Evolutionary conservation across 2,113 vertebrate genomes (phyloP), one percentile per base, ranked within the genome.

Genomic region (Brienomyrus longianalis): DNA sequence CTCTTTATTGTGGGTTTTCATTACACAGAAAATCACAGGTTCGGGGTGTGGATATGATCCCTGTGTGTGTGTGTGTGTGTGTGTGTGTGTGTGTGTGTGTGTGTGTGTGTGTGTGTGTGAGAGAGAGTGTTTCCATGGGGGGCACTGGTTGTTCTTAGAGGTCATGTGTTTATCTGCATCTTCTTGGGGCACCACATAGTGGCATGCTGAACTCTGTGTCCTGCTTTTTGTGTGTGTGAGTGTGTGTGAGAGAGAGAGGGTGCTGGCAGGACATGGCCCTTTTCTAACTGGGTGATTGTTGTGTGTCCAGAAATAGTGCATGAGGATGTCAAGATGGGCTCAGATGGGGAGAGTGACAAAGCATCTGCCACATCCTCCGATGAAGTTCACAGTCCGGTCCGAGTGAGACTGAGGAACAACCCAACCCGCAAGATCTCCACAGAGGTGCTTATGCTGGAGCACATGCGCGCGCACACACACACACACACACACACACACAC

Each of bases 251-350:
- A 7, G 54, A 7, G 56, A 7, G 21, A 54, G 31, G 31, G 15
- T 39, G 31, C 70, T 35, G 35, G 35, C 31, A 77, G 70, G 70
- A 39, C 35, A 19, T 19, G 70, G 15, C 31, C 70, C 13, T 15
- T 77, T 77, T 39, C 70, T 77, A 39, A 77, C 31, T 6, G 31
- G 31, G 31, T 35, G 70, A 19, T 43, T 80, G 74, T 43, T 43
- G 62, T 80, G 39, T 80, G 31, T 80, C 35, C 91, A 99, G 98
- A 98, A 94, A 99, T 99, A 90, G 98, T 99, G 90, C 98, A 98
- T 80, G 98, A 99, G 95, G 98, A 99, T 93, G 93, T 98, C 93
- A 99, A 99, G 95, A 98, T 99, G 97, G 98, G 98, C 74, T 99
- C 98, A 1, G 98, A 99, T 89, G 98, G 98, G 90, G 98, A 99